These are phyloP conservation scores for Aplysina aerophoba DNA, from an alignment of 37 sponge, comb jelly and placozoan species.

Conservation along the genomic window DNA sequence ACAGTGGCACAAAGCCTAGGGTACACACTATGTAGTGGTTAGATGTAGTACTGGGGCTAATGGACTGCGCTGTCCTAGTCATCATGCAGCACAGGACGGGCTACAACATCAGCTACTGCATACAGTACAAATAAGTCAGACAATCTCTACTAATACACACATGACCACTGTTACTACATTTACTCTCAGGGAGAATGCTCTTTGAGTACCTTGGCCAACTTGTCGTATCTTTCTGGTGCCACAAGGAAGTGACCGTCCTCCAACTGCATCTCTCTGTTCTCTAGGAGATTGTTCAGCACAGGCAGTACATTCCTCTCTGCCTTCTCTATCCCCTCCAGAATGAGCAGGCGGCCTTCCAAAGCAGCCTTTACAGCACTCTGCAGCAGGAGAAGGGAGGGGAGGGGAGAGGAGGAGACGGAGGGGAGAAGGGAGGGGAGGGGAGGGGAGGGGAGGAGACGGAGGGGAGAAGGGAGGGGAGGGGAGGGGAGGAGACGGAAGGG, in stretches of 20 bases:
- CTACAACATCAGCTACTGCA: background rate
- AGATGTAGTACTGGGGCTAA: no score
- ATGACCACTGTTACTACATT: background rate
- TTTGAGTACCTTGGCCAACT: conserved; percentile 54
- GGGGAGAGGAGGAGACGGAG: background rate
- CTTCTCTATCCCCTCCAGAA: conserved; percentile 91
- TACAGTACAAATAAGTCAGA: background rate
- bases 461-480: background rate
- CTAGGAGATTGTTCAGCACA: conserved; percentile 88
- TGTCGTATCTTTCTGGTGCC: conserved; percentile 80
- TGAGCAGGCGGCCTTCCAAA: conserved; percentile 73
- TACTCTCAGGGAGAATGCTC: no score
- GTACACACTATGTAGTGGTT: no score
- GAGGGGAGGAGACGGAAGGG: background rate
- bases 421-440: background rate
- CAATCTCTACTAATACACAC: background rate
- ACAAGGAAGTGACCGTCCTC: conserved; percentile 92
- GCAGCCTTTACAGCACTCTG: conserved; percentile 87
- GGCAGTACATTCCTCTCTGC: conserved; percentile 94
- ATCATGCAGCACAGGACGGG: no score
- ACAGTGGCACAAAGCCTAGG: no score
- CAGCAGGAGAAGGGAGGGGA: background rate
- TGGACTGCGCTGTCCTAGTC: no score
- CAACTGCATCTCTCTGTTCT: conserved; percentile 94
- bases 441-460: background rate